Evolutionary conservation across 2,113 vertebrate species (phyloP).

Genomic region (Aythya baeri): DNA sequence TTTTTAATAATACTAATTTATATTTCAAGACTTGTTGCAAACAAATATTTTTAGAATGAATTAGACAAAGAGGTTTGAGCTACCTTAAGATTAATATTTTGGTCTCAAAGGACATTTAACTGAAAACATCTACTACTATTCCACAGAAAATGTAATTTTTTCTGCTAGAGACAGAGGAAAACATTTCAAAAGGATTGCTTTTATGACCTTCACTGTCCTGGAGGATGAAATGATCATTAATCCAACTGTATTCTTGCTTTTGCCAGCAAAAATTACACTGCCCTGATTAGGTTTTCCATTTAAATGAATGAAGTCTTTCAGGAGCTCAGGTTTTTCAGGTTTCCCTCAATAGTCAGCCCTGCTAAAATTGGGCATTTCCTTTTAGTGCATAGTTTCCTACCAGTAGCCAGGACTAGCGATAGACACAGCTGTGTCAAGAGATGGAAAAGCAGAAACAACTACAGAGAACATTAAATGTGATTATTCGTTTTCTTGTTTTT

Average conservation of each 20-base stretch:
- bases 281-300: neutral
- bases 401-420: neutral
- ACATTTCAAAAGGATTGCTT: neutral
- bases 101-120: neutral
- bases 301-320: slow-evolving; percentile 9
- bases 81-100: slow-evolving; percentile 40
- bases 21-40: neutral
- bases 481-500: neutral
- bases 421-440: neutral
- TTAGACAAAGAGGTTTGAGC: slow-evolving; percentile 34
- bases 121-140: neutral
- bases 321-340: neutral
- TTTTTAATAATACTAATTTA: neutral
- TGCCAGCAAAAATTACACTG: neutral
- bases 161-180: neutral
- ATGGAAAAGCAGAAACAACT: neutral
- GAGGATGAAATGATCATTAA: neutral
- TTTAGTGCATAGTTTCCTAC: neutral
- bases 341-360: neutral
- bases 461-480: neutral
- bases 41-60: slow-evolving; percentile 57
- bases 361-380: neutral
- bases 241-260: neutral
- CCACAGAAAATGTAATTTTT: neutral
- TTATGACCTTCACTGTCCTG: neutral